Evolutionary conservation across 2,888 invertebrate genomes (phyloP).

Genomic region (Rhabditoides inermis): DNA sequence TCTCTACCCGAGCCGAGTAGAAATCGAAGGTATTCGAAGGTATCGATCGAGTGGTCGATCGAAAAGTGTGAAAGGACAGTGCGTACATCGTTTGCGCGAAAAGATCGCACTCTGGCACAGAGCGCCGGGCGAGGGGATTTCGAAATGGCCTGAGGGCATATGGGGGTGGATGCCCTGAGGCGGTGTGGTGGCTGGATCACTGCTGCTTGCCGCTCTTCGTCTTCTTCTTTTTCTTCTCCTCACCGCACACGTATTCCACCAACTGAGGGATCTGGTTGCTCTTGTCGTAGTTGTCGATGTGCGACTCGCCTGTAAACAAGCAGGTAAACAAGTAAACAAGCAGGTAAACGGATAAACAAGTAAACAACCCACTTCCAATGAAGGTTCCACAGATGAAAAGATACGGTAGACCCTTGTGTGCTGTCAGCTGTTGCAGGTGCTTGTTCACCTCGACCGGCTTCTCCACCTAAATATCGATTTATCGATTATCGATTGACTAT

Average conservation of each 20-base stretch:
- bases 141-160: too few relatives aligned
- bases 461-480: conserved; percentile 25
- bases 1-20: too few relatives aligned
- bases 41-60: too few relatives aligned
- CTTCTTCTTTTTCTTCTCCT: conserved; percentile 42
- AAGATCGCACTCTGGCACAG: too few relatives aligned
- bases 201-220: too few relatives aligned
- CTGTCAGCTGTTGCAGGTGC: conserved; percentile 47
- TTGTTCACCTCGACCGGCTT: conserved; percentile 37
- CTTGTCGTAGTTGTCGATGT: conserved; percentile 48
- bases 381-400: conserved; percentile 51
- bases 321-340: conserved; percentile 5
- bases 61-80: too few relatives aligned
- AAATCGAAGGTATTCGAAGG: too few relatives aligned
- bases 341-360: too few relatives aligned
- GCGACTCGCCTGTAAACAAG: conserved; percentile 36
- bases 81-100: too few relatives aligned
- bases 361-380: conserved; percentile 41
- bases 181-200: too few relatives aligned
- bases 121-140: too few relatives aligned
- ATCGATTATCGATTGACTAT: background rate
- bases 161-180: too few relatives aligned
- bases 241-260: conserved; percentile 50
- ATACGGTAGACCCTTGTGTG: conserved; percentile 47
- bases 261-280: conserved; percentile 48